Percentiles rank a stretch among this genome's conserved stretches.
Evolutionary conservation across 2,797 vertebrate genomes (phyloP).

Genomic region (Sparus aurata): DNA sequence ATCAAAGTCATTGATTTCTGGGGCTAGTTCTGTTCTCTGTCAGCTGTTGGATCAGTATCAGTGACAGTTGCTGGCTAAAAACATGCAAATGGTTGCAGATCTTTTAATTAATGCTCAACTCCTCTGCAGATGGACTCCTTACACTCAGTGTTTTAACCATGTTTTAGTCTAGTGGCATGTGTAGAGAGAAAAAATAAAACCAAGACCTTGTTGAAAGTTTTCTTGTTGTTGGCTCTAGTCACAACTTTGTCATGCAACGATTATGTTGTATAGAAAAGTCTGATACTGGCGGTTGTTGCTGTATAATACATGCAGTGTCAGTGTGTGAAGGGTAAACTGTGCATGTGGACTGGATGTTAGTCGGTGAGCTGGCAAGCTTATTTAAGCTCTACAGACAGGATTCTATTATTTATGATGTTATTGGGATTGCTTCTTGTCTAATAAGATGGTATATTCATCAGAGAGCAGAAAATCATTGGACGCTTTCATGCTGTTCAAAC

Average conservation of each 20-base stretch:
- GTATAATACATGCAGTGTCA: not conserved
- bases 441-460: slow-evolving; percentile 31
- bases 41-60: too few species aligned
- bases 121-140: too few species aligned
- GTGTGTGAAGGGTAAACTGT: not conserved
- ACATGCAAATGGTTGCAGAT: not conserved
- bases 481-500: slow-evolving; percentile 15
- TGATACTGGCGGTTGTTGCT: not conserved
- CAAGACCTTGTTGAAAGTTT: too few species aligned
- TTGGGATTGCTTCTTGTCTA: slow-evolving; percentile 10
- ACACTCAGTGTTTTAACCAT: too few species aligned
- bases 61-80: not conserved
- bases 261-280: not conserved
- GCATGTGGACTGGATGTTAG: not conserved
- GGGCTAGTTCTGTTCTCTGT: too few species aligned
- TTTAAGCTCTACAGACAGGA: slow-evolving; percentile 9
- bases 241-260: not conserved
- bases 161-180: too few species aligned
- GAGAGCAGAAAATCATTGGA: slow-evolving; percentile 43
- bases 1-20: too few species aligned
- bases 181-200: too few species aligned
- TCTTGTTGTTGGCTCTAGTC: not conserved
- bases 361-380: slow-evolving; percentile 1
- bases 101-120: not conserved
- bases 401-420: not conserved